Percentiles rank a stretch among this genome's conserved stretches.
These are phyloP conservation scores for Hippocampus zosterae DNA, from an alignment of 2,113 vertebrate species.

Conservation along the genomic window DNA sequence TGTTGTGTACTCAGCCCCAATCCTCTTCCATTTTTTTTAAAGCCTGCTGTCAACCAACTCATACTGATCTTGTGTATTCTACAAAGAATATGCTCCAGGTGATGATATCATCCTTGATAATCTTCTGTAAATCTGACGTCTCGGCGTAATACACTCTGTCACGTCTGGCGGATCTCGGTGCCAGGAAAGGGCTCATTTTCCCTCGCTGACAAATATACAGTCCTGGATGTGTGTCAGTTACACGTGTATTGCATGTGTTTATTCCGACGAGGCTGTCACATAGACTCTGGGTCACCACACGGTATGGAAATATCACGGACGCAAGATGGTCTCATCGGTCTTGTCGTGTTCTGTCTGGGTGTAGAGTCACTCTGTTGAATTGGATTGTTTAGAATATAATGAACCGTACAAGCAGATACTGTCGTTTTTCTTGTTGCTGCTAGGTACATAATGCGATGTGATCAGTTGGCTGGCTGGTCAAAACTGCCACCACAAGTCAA, in stretches of 20 bases:
- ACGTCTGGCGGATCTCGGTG: conserved; percentile 1
- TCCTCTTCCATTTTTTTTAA: background rate
- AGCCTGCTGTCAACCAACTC: background rate
- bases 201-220: conserved; percentile 3
- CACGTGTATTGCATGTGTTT: conserved; percentile 12
- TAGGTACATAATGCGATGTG: conserved; percentile 11
- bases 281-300: conserved; percentile 3
- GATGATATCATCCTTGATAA: conserved; percentile 1
- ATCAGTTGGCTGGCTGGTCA: conserved; percentile 10
- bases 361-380: conserved; percentile 1
- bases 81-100: background rate
- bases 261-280: conserved; percentile 14
- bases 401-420: conserved; percentile 2
- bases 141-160: conserved; percentile 3
- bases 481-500: background rate
- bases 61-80: background rate
- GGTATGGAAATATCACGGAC: background rate
- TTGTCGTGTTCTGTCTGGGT: conserved; percentile 11
- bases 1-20: background rate
- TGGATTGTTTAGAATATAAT: conserved; percentile 17
- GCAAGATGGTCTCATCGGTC: conserved; percentile 14
- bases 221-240: conserved; percentile 9
- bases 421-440: conserved; percentile 17
- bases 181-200: background rate
- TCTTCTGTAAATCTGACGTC: conserved; percentile 8